These are phyloP conservation scores for Sitophilus oryzae DNA, from an alignment of 1,140 invertebrate genomes.

Conservation along the genomic window DNA sequence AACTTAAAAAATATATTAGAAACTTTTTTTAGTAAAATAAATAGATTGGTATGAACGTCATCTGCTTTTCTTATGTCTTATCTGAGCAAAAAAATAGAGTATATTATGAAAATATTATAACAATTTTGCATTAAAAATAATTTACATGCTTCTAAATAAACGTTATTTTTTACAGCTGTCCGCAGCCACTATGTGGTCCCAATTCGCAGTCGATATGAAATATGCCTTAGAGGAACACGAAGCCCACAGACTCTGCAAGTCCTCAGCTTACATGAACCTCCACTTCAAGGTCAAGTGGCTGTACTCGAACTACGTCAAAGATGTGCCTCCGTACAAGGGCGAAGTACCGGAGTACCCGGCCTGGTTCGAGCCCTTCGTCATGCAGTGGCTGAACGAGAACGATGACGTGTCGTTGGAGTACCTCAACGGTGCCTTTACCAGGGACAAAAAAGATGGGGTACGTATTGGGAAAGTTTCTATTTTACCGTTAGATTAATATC, in stretches of 20 bases:
- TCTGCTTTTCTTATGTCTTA: too few relatives aligned
- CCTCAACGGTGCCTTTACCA: conserved; percentile 95
- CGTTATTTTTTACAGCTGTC: conserved; percentile 65
- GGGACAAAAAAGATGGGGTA: conserved; percentile 98
- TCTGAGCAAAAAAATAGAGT: too few relatives aligned
- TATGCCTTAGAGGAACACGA: conserved; percentile 98
- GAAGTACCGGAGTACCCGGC: conserved; percentile 93
- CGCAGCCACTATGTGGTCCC: conserved; percentile 93
- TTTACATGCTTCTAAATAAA: neutral
- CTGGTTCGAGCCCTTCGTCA: conserved; percentile 99
- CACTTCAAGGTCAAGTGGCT: conserved; percentile 99
- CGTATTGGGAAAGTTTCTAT: conserved; percentile 38
- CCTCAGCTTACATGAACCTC: conserved; percentile 98
- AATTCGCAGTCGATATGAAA: conserved; percentile 97
- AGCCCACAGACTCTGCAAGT: conserved; percentile 90
- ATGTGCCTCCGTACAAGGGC: conserved; percentile 93
- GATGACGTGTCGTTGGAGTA: conserved; percentile 99
- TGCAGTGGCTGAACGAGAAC: conserved; percentile 99
- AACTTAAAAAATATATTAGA: too few relatives aligned
- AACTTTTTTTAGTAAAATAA: too few relatives aligned
- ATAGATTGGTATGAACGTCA: too few relatives aligned
- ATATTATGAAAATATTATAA: too few relatives aligned
- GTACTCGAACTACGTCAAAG: conserved; percentile 97
- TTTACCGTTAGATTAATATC: too few relatives aligned
- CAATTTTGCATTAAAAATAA: too few relatives aligned